Percentiles rank a stretch among this genome's conserved stretches.
Evolutionary conservation across 2,797 vertebrate genomes (phyloP).

Genomic region (Staurois parvus): DNA sequence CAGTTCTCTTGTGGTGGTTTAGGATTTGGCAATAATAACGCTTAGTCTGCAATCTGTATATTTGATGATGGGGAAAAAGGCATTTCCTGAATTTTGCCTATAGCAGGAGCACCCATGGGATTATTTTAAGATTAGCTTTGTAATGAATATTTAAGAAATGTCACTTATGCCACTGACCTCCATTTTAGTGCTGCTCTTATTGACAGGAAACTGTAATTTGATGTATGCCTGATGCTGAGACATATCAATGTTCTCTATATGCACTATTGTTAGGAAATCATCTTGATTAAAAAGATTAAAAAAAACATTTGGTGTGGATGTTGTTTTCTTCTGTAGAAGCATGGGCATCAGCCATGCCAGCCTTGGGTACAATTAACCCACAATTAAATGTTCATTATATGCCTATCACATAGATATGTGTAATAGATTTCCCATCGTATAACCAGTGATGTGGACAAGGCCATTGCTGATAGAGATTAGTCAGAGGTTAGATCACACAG

Average conservation of each 20-base stretch:
- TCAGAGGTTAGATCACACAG: constrained; percentile 55
- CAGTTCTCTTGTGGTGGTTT: background rate
- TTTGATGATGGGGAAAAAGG: background rate
- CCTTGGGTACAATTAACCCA: constrained; percentile 15
- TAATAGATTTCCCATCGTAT: constrained; percentile 17
- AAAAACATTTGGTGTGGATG: background rate
- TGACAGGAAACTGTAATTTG: background rate
- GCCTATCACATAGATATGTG: background rate
- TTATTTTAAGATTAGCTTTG: constrained; percentile 20
- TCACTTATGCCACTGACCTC: constrained; percentile 16
- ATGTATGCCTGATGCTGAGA: constrained; percentile 11
- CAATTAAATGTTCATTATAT: constrained; percentile 21
- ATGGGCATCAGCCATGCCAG: background rate
- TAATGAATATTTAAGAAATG: constrained; percentile 30
- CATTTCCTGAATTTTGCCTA: constrained; percentile 10
- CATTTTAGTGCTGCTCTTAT: background rate
- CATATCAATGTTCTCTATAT: background rate
- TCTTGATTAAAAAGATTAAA: background rate
- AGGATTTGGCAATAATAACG: constrained; percentile 7
- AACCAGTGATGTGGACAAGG: background rate
- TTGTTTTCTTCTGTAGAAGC: background rate
- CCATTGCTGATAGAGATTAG: constrained; percentile 31
- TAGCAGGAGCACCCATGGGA: background rate
- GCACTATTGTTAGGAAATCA: constrained; percentile 7
- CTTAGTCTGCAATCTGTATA: constrained; percentile 5